Base-by-base conservation (phyloP, 2,888 invertebrate species). In the Lasioglossum calceatum region DNA sequence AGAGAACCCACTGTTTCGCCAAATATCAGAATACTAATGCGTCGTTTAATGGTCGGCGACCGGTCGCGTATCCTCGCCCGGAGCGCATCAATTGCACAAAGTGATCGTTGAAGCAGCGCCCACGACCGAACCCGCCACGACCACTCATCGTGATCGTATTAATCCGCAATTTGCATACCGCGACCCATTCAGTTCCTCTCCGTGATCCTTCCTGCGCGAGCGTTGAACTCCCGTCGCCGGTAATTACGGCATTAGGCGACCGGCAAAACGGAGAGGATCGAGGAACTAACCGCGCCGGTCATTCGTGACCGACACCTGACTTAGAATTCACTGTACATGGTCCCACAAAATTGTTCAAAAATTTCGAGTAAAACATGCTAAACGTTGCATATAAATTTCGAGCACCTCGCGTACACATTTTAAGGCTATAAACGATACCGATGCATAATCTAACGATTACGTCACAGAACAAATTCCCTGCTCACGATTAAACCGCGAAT, bases 81-180 rank as follows among this genome's bases (percentile, higher is more conserved):
- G n/a, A 50, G 61, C 78, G 32, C 58, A 58, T 84, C 74, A 85
- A 85, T 85, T 85, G 67, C 74, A 50, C 71, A 64, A 78, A 83
- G 78, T 71, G 74, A 78, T 64, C 78, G 75, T 75, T 47, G 32
- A 61, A 42, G 81, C 39, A 50, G 64, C 82, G 78, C 86, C 72
- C 78, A 67, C 86, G 78, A 72, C 64, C 85, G 72, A 86, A 86
- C 72, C 47, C 75, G 32, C 82, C 82, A 67, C 75, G 81, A 79
- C 79, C 73, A 77, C 78, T 61, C 74, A 58, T 39, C 67, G 42
- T 42, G 80, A 75, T 76, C 86, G 32, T 54, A 84, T 85, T 85
- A 85, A 85, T 85, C 84, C 71, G 64, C 64, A 73, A 85, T 85
- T 85, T 85, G 72, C 85, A 79, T 84, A 85, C 75, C 85, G 72